Evolutionary conservation across 2,888 invertebrate genomes (phyloP).

Genomic region (Melanostoma mellinum): DNA sequence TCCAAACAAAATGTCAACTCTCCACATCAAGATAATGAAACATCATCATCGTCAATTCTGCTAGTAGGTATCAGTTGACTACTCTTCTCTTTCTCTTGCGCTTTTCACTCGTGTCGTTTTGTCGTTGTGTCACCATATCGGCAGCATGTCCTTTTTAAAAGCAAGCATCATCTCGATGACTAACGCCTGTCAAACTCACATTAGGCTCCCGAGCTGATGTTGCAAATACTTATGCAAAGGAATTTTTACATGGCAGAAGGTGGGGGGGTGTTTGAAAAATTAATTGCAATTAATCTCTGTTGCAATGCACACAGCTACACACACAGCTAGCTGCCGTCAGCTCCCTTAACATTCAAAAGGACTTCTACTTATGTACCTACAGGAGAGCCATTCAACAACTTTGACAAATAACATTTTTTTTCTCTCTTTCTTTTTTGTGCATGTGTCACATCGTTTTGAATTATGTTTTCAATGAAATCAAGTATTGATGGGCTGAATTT

Average conservation of each 20-base stretch:
- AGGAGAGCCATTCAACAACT: slow-evolving; percentile 44
- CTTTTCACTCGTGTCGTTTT: neutral
- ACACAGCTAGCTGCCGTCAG: slow-evolving; percentile 12
- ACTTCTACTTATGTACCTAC: neutral
- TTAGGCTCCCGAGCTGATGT: slow-evolving; percentile 55
- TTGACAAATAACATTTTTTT: slow-evolving; percentile 44
- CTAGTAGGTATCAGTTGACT: neutral
- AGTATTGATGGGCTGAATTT: no score
- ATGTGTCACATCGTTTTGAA: no score
- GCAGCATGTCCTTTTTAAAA: slow-evolving; percentile 34
- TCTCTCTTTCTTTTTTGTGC: slow-evolving; percentile 18
- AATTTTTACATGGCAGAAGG: slow-evolving; percentile 23
- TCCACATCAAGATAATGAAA: slow-evolving; percentile 61
- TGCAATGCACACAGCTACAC: slow-evolving; percentile 23
- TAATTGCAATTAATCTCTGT: slow-evolving; percentile 68
- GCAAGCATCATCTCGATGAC: slow-evolving; percentile 36
- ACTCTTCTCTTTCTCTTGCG: neutral
- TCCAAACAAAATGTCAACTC: slow-evolving; percentile 49
- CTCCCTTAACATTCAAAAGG: slow-evolving; percentile 5
- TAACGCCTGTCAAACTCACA: slow-evolving; percentile 51
- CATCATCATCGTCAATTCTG: slow-evolving; percentile 46
- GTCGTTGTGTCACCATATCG: slow-evolving; percentile 15
- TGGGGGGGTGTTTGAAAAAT: slow-evolving; percentile 57
- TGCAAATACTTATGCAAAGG: slow-evolving; percentile 57
- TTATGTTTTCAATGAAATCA: no score